Base-by-base conservation (phyloP, 64 coral and sea anemone genomes). In the Anthopleura sola region DNA sequence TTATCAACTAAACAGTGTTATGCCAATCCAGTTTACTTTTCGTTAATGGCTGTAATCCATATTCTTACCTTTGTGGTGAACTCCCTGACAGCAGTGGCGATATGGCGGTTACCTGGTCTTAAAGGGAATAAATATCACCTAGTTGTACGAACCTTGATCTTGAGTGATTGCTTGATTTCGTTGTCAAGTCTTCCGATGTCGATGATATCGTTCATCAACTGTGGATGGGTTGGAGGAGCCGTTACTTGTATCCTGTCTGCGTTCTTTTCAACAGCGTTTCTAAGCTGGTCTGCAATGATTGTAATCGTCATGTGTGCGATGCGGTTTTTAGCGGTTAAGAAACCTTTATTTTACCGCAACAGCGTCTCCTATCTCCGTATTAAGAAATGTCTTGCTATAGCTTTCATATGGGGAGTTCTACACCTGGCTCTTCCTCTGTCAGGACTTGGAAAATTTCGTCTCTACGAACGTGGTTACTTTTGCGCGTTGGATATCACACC, bases 91-190 rank as follows among this genome's bases (percentile, higher is more conserved):
- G 82, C 71, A 36, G 56, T 95, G 39, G 89, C 86, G n/a, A 91
- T 95, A 78, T 95, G 93, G 93, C 79, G 82, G 60, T 80, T 91
- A n/a, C 93, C 93, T 16, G 89, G 89, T 16, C 68, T 91, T 32
- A 80, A 95, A 71, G 85, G 82, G 55, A 95, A 95, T 82, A 91
- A 64, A 82, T 80, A 80, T 46, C 93, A 95, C 62, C 89, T 95
- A 24, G 81, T 74, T 14, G 89, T 95, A 11, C 81, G 93, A 60
- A 88, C 93, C 12, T 57, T 95, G 58, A 55, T 95, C 21, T 9
- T 95, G 23, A 86, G 66, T 39, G 88, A 95, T 32, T 78, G 88
- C 46, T 37, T 91, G 50, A 90, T 95, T 19, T 81, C 93, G 5
- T 6, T 88, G 1, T 78, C 93, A 38, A 91, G 86, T 46, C 40